These are phyloP conservation scores for Neolamprologus variostigma DNA, from an alignment of 2,113 vertebrate genomes.

Conservation along the genomic window DNA sequence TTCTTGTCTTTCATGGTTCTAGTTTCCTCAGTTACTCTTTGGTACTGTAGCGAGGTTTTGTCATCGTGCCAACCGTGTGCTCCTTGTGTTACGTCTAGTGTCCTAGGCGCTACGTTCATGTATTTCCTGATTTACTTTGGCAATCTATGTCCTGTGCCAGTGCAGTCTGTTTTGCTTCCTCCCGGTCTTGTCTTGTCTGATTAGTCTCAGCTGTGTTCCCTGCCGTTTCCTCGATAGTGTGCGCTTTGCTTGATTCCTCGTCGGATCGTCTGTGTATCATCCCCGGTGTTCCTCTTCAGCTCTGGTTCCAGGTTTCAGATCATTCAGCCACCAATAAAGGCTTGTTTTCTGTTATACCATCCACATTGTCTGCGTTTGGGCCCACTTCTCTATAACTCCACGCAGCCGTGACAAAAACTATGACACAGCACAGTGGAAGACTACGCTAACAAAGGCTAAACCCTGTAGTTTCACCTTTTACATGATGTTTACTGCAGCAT, in stretches of 20 bases:
- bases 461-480: no score
- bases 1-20: not conserved
- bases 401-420: no score
- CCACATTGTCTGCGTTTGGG: not conserved
- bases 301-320: not conserved
- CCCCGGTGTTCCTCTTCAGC: not conserved
- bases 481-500: no score
- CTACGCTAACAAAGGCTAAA: no score
- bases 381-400: not conserved
- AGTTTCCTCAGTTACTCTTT: not conserved
- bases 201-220: not conserved
- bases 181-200: not conserved
- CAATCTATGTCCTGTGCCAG: not conserved
- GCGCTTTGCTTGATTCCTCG: not conserved
- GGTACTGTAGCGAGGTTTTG: not conserved
- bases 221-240: not conserved
- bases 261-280: not conserved
- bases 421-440: no score
- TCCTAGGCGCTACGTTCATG: rapidly evolving
- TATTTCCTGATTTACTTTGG: not conserved
- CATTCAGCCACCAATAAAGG: not conserved
- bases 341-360: not conserved
- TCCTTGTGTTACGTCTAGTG: not conserved
- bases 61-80: not conserved
- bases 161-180: not conserved